Evolutionary conservation across 2,113 vertebrate species (phyloP).

Genomic region (Nannobrachium achirus): DNA sequence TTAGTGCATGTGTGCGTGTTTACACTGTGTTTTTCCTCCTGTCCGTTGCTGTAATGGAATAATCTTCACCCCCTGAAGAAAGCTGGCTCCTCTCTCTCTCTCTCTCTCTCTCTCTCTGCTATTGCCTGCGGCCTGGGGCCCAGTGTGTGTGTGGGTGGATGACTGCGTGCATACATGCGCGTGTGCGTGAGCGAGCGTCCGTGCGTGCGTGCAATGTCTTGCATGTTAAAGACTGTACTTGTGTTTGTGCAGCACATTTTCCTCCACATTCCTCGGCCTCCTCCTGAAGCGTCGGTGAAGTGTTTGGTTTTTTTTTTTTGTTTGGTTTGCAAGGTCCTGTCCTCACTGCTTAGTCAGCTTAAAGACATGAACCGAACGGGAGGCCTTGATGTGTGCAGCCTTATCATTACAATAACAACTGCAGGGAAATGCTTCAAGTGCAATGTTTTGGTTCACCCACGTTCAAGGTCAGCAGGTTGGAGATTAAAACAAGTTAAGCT

Average conservation of each 20-base stretch:
- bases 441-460: conserved; percentile 5
- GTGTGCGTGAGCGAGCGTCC: neutral
- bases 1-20: too few relatives aligned
- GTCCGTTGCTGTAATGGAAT: conserved; percentile 59
- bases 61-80: conserved; percentile 30
- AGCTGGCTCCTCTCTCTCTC: conserved; percentile 31
- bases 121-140: conserved; percentile 19
- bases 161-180: conserved; percentile 8
- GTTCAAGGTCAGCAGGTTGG: too few relatives aligned
- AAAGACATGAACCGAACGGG: neutral
- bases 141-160: conserved; percentile 9
- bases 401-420: conserved; percentile 16
- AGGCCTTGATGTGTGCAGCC: conserved; percentile 42
- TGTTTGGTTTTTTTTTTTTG: conserved; percentile 32
- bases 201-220: neutral
- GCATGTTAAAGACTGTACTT: conserved; percentile 33
- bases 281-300: neutral
- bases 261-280: conserved; percentile 13
- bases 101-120: too few relatives aligned
- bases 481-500: too few relatives aligned
- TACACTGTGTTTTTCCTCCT: neutral
- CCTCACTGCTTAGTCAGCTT: conserved; percentile 52
- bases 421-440: conserved; percentile 25
- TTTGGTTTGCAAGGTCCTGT: conserved; percentile 63
- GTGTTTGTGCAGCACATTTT: conserved; percentile 61